Evolutionary conservation across 2,113 vertebrate species (phyloP), one percentile per base, ranked within the genome.

Genomic region (Oxygymnocypris stewartii): DNA sequence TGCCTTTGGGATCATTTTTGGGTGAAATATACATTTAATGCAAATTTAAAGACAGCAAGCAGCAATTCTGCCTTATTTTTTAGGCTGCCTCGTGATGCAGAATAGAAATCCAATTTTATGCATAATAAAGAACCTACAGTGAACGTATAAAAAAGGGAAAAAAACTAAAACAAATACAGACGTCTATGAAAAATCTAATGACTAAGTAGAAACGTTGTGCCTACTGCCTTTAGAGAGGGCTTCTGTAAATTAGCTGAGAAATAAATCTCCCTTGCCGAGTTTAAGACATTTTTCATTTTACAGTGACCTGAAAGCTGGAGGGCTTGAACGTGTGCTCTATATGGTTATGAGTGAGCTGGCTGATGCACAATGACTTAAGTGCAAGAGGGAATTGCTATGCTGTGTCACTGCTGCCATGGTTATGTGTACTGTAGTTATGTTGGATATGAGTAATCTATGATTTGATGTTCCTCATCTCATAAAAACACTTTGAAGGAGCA

Each of bases 211-310:
- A 59, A 4, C 42, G 47, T 13, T 79, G 49, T 51, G 49, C 47
- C 75, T 59, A 51, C 77, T 59, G 40, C 79, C 40, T 44, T 47
- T 16, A 65, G 59, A 65, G 40, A 76, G 40, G n/a, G 23, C 37
- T 44, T 79, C 78, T 82, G 80, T 31, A 16, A 69, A 82, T 82
- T 82, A 82, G 80, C 42, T 51, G 57, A 65, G 49, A 35, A 82
- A 49, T 82, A 67, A 67, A 47, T 82, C 79, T 81, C 59, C 35
- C 11, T 40, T 42, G n/a, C 5, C 1, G 54, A 65, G 40, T 44
- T 81, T 69, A 71, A 51, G 35, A 20, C 25, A 18, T 82, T 71
- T 67, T 69, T 51, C 40, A 81, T 69, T 51, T 51, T 82, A 67
- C 63, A 71, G 63, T 69, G 44, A 69, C 75, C 75, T 28, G n/a